These are phyloP conservation scores for Acanthoscelides obtectus DNA, from an alignment of 2,888 invertebrate genomes.

Conservation along the genomic window DNA sequence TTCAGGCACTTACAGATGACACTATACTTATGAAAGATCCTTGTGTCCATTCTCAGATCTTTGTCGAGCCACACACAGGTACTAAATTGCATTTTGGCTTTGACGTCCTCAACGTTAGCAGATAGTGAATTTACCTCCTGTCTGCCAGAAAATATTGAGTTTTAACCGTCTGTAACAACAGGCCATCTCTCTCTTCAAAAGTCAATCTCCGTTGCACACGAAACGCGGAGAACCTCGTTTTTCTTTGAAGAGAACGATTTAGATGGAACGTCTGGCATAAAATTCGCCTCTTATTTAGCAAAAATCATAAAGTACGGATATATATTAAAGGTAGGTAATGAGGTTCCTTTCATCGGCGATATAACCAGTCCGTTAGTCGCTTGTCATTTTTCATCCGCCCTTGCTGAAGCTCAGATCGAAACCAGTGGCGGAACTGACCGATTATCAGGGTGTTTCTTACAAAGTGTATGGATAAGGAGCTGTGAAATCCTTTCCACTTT, in stretches of 20 bases:
- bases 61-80: too few species aligned
- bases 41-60: too few species aligned
- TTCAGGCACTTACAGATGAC: too few species aligned
- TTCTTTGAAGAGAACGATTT: not conserved
- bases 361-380: conserved; percentile 25
- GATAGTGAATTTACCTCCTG: too few species aligned
- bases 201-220: not conserved
- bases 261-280: not conserved
- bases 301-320: not conserved
- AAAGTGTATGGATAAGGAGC: too few species aligned
- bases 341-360: conserved; percentile 19
- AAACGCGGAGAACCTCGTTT: not conserved
- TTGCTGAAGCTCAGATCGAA: not conserved
- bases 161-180: too few species aligned
- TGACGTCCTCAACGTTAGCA: too few species aligned
- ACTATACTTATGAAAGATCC: too few species aligned
- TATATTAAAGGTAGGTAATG: not conserved
- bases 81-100: too few species aligned
- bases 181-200: not conserved
- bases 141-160: too few species aligned
- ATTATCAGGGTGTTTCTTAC: not conserved
- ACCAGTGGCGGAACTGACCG: not conserved
- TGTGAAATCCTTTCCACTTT: too few species aligned
- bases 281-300: not conserved
- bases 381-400: conserved; percentile 25